A percentile compares a stretch with the other conserved stretches of the same genome.
Evolutionary conservation across 2,888 invertebrate species (phyloP).

Genomic region (Dioctria rufipes): DNA sequence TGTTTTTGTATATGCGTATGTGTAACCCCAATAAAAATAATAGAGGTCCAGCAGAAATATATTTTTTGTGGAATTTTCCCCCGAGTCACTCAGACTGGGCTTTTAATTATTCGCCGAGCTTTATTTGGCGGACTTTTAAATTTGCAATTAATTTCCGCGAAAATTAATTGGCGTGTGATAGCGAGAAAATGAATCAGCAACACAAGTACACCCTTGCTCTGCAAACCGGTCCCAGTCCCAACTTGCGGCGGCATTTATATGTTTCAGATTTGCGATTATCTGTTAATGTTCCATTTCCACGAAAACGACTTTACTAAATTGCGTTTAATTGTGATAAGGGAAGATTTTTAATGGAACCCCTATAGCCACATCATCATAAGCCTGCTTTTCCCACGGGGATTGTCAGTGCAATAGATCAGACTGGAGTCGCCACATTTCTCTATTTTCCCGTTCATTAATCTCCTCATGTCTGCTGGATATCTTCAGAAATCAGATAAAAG

Average conservation of each 20-base stretch:
- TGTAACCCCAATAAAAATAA: no score
- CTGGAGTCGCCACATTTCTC: slow-evolving; percentile 12
- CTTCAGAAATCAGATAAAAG: slow-evolving; percentile 2
- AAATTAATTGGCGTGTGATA: not conserved
- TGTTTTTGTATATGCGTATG: no score
- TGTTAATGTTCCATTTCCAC: not conserved
- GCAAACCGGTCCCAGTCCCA: not conserved
- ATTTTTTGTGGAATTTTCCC: no score
- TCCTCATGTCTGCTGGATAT: slow-evolving; percentile 1
- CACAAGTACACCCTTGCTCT: not conserved
- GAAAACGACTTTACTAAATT: slow-evolving; percentile 3
- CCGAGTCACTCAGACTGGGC: not conserved
- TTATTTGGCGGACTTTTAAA: no score
- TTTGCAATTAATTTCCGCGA: not conserved
- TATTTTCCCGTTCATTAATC: not conserved
- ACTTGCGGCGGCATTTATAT: not conserved
- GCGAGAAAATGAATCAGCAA: not conserved
- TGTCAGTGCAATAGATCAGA: not conserved
- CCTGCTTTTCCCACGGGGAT: not conserved
- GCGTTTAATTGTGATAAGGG: not conserved
- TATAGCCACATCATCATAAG: not conserved
- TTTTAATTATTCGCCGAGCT: not conserved
- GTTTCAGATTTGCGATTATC: not conserved
- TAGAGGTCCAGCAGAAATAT: no score
- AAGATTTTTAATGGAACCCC: not conserved